phyloP scores from a whole-genome alignment of 2,888 invertebrate genomes.

The Hirtodrosophila confusa region DNA sequence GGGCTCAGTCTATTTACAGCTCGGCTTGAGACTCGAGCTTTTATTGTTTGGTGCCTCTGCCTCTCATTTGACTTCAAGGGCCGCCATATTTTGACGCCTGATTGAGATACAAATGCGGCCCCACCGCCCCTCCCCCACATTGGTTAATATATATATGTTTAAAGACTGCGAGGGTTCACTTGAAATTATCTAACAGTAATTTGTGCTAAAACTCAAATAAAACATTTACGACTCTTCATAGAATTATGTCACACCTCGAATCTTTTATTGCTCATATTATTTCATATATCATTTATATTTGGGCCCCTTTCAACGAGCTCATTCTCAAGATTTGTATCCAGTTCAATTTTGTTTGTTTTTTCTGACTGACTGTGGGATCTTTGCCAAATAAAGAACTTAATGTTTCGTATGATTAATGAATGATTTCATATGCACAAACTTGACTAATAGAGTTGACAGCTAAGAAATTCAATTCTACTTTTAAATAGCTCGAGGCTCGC shows the following conservation, averaged over 20 bases:
- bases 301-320: slow-evolving; percentile 4
- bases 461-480: slow-evolving; percentile 15
- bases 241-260: slow-evolving; percentile 39
- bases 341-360: slow-evolving; percentile 16
- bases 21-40: slow-evolving; percentile 49
- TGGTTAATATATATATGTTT: slow-evolving; percentile 9
- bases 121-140: slow-evolving; percentile 5
- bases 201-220: too few relatives aligned
- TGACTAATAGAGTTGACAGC: slow-evolving; percentile 34
- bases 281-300: slow-evolving; percentile 18
- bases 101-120: slow-evolving; percentile 71
- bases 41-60: slow-evolving; percentile 23
- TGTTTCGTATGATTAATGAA: slow-evolving; percentile 31
- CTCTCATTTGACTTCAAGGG: slow-evolving; percentile 74
- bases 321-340: slow-evolving; percentile 8
- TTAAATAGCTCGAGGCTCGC: slow-evolving; percentile 17
- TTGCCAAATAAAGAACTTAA: slow-evolving; percentile 30
- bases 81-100: slow-evolving; percentile 72
- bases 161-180: slow-evolving; percentile 47
- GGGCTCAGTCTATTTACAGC: slow-evolving; percentile 61
- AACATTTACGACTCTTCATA: slow-evolving; percentile 8
- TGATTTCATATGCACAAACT: slow-evolving; percentile 18
- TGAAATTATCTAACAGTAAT: neutral
- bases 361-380: slow-evolving; percentile 23
- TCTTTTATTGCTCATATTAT: slow-evolving; percentile 23